A percentile compares a stretch with the other conserved stretches of the same genome.
phyloP scores from a whole-genome alignment of 2,113 vertebrate species.

The Tangachromis dhanisi region DNA sequence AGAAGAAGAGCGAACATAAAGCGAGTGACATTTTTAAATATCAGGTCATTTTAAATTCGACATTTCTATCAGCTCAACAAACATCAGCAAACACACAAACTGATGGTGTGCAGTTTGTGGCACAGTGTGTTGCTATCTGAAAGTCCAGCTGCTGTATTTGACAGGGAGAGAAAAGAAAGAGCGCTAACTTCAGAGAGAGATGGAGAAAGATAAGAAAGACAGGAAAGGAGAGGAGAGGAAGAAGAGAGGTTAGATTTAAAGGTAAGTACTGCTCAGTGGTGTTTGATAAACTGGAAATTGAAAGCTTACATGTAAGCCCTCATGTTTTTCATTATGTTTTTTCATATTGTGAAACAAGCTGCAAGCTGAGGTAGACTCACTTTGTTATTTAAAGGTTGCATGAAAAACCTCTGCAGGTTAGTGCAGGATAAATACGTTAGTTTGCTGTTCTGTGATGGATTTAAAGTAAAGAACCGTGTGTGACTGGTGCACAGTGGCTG shows the following conservation, averaged over 20 bases:
- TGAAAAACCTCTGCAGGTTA: not conserved
- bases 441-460: not conserved
- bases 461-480: not conserved
- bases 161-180: not conserved
- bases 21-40: not conserved
- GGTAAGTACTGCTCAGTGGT: not conserved
- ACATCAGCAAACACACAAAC: not conserved
- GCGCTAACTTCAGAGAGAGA: not conserved
- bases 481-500: not conserved
- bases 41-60: not conserved
- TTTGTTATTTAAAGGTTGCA: not conserved
- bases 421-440: not conserved
- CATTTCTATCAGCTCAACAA: not conserved
- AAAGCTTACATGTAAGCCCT: not conserved
- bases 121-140: not conserved
- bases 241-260: not conserved
- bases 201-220: not conserved
- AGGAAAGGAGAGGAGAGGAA: not conserved
- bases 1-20: not conserved
- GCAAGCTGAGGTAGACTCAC: not conserved
- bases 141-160: not conserved
- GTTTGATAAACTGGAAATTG: not conserved
- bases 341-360: not conserved
- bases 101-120: not conserved
- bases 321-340: not conserved